A percentile compares a stretch with the other conserved stretches of the same genome.
Evolutionary conservation across 2,888 invertebrate species (phyloP).

Genomic region (Macrophya annulata): DNA sequence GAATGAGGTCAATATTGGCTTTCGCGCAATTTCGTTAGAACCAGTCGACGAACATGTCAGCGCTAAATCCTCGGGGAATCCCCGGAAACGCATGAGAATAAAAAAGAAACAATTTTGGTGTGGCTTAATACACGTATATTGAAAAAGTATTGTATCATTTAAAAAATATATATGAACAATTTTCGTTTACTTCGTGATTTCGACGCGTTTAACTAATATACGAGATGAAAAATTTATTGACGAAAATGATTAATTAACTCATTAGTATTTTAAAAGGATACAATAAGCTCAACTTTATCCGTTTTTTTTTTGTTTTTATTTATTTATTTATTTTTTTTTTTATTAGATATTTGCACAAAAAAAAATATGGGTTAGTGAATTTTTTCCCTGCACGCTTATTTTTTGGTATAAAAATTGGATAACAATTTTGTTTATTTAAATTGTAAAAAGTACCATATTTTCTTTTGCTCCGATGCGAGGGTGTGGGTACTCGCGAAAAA

Average conservation of each 20-base stretch:
- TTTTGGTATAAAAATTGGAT: too few relatives aligned
- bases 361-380: too few relatives aligned
- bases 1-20: too few relatives aligned
- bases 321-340: too few relatives aligned
- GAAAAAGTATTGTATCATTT: background rate
- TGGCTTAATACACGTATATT: background rate
- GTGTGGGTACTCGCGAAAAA: background rate
- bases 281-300: background rate
- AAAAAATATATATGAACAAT: background rate
- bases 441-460: background rate
- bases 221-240: background rate
- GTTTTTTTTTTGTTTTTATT: too few relatives aligned
- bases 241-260: background rate
- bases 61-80: too few relatives aligned
- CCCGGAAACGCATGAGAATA: background rate
- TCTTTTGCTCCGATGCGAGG: background rate
- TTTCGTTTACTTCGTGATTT: background rate
- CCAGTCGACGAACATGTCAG: too few relatives aligned
- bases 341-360: too few relatives aligned
- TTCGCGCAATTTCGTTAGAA: too few relatives aligned
- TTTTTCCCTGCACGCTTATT: too few relatives aligned
- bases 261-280: too few relatives aligned
- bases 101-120: background rate
- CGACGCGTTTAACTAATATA: background rate
- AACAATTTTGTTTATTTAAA: too few relatives aligned